Conservation (phyloP, 1,140 invertebrate genomes). For the Geopemphigus sp. region DNA sequence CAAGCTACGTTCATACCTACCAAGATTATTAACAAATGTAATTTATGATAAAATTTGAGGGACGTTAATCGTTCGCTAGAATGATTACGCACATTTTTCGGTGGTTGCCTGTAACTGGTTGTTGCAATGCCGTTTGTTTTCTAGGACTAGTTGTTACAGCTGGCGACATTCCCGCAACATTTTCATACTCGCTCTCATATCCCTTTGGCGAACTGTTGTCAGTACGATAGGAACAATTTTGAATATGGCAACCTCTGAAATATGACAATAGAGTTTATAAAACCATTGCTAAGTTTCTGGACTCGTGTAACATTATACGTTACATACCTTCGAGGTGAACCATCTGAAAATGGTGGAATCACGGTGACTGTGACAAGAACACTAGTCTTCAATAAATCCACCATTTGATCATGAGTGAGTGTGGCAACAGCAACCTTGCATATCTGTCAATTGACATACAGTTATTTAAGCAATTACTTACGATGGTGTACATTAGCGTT, state of each 20-base stretch:
- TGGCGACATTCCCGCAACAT: conserved; percentile 60
- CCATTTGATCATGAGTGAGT: conserved; percentile 88
- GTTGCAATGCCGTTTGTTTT: conserved; percentile 57
- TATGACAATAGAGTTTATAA: neutral
- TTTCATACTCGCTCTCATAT: conserved; percentile 73
- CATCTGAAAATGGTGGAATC: conserved; percentile 72
- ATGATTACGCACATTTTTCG: conserved; percentile 58
- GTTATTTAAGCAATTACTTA: neutral
- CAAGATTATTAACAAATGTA: neutral
- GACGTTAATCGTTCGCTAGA: neutral
- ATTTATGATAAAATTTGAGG: neutral
- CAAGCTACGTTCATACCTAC: conserved; percentile 68
- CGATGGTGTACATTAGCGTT: neutral
- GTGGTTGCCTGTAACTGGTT: conserved; percentile 61
- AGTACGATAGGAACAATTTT: conserved; percentile 68
- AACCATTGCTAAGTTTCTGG: neutral
- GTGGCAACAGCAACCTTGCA: conserved; percentile 87
- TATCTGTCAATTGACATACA: conserved; percentile 61
- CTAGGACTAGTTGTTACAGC: conserved; percentile 53
- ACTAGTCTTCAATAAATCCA: conserved; percentile 88
- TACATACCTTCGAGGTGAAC: conserved; percentile 63
- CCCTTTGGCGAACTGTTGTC: conserved; percentile 54
- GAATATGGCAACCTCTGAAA: conserved; percentile 66
- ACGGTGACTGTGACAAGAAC: conserved; percentile 79
- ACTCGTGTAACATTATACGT: neutral